These are phyloP conservation scores for Tychaedon coryphoeus DNA, from an alignment of 2,113 vertebrate genomes.

Conservation along the genomic window DNA sequence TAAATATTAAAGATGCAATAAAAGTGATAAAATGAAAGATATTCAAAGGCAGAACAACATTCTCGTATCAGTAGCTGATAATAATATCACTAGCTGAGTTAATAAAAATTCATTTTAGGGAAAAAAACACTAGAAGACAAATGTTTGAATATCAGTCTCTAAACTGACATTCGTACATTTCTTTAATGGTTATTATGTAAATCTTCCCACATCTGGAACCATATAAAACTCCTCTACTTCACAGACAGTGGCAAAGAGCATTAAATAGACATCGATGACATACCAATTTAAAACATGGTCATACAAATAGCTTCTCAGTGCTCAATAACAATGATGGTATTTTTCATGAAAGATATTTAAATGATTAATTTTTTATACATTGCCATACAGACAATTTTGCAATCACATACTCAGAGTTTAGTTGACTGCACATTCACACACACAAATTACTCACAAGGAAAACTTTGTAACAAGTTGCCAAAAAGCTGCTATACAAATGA, in stretches of 20 bases:
- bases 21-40: constrained; percentile 75
- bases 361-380: constrained; percentile 9
- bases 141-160: constrained; percentile 61
- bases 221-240: not conserved
- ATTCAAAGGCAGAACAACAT: constrained; percentile 67
- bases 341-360: not conserved
- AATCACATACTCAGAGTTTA: not conserved
- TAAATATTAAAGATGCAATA: constrained; percentile 79
- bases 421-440: not conserved
- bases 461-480: constrained; percentile 6
- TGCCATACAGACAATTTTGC: not conserved
- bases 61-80: constrained; percentile 47
- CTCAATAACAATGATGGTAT: not conserved
- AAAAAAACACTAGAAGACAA: constrained; percentile 52
- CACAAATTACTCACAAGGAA: not conserved
- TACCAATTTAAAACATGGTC: constrained; percentile 43
- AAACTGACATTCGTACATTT: constrained; percentile 43
- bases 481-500: not conserved
- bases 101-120: constrained; percentile 71
- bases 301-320: constrained; percentile 3
- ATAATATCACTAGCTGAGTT: not conserved
- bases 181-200: constrained; percentile 62
- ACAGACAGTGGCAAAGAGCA: not conserved
- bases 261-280: constrained; percentile 50
- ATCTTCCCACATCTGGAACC: constrained; percentile 29